Percentiles rank a stretch among this genome's conserved stretches.
These are phyloP conservation scores for Propsilocerus akamusi DNA, from an alignment of 1,140 invertebrate species.

Conservation along the genomic window DNA sequence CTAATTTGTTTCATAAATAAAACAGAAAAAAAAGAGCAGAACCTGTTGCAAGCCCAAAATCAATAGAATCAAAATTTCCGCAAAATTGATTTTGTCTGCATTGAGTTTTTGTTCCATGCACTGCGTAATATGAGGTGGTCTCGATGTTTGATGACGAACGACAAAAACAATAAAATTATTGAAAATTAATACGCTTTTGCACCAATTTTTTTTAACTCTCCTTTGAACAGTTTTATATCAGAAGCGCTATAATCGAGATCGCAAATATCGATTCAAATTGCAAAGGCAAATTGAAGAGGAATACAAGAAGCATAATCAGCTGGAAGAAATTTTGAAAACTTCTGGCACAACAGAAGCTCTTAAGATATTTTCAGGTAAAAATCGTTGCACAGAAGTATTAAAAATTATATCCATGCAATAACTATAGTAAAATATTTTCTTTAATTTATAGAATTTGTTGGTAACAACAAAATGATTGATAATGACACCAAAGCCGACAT, in stretches of 20 bases:
- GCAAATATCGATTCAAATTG: conserved; percentile 1
- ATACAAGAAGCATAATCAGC: background rate
- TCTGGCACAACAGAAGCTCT: background rate
- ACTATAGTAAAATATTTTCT: background rate
- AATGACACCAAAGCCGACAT: background rate
- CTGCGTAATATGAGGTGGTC: conserved; percentile 3
- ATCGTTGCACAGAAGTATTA: background rate
- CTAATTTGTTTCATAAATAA: conserved; percentile 1
- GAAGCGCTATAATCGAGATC: background rate
- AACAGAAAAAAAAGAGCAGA: too few species aligned
- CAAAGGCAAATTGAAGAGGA: background rate
- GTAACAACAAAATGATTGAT: background rate
- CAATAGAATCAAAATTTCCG: background rate
- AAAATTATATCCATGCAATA: background rate
- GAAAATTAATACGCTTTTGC: background rate
- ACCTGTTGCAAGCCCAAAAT: background rate
- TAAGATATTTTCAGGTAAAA: background rate
- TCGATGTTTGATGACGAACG: background rate
- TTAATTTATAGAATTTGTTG: background rate
- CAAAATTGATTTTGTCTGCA: background rate
- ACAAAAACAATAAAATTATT: background rate
- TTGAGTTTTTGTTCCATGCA: too few species aligned
- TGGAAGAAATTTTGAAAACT: background rate
- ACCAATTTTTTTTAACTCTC: background rate
- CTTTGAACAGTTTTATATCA: background rate